Conservation (phyloP, 2,113 vertebrate genomes). For the Boulengeromyrus knoepffleri region DNA sequence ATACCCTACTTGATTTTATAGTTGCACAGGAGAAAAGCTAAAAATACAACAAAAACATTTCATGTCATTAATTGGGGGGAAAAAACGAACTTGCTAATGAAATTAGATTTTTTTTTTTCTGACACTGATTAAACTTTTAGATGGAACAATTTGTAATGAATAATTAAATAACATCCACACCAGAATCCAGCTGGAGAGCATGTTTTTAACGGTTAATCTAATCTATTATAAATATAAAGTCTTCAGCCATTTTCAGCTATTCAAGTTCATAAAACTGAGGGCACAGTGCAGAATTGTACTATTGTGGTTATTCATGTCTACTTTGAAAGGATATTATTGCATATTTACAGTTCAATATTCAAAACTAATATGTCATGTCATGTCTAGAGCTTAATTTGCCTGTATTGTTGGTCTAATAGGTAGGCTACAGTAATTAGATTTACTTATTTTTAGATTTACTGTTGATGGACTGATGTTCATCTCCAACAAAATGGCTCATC, state of each 20-base stretch:
- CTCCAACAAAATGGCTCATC: not conserved
- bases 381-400: not conserved
- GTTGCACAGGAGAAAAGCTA: not conserved
- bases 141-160: not conserved
- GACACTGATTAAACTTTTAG: slow-evolving; percentile 1
- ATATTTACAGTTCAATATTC: not conserved
- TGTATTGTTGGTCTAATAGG: not conserved
- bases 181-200: not conserved
- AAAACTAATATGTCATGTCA: not conserved
- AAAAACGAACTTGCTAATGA: not conserved
- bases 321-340: not conserved
- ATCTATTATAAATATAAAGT: not conserved
- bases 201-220: not conserved
- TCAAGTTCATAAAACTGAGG: not conserved
- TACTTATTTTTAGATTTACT: not conserved
- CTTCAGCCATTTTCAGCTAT: not conserved
- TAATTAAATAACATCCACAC: slow-evolving; percentile 6
- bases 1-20: not conserved
- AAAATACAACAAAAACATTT: slow-evolving; percentile 2
- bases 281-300: not conserved
- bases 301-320: not conserved
- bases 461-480: not conserved
- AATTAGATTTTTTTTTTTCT: slow-evolving; percentile 7
- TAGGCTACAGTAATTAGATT: not conserved
- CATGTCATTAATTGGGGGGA: not conserved